A percentile compares a stretch with the other conserved stretches of the same genome.
Evolutionary conservation across 2,797 vertebrate genomes (phyloP).

Genomic region (Halcyon chelicuti): DNA sequence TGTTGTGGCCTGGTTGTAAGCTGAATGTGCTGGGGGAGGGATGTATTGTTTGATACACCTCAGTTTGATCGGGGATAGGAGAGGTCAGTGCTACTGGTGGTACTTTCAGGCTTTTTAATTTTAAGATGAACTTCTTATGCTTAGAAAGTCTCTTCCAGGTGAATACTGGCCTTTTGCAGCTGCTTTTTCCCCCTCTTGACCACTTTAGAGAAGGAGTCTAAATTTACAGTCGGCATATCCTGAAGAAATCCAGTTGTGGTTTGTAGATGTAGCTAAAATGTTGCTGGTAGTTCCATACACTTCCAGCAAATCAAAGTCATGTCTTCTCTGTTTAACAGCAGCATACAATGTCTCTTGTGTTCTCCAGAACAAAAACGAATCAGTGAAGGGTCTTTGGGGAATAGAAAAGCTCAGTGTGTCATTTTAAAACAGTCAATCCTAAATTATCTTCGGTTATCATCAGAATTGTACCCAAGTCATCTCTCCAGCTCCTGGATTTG

Average conservation of each 20-base stretch:
- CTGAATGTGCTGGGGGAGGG: not conserved
- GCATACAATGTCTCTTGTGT: not conserved
- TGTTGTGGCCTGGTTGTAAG: not conserved
- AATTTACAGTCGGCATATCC: not conserved
- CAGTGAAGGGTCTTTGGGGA: not conserved
- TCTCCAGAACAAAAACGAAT: not conserved
- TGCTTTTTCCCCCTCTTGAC: not conserved
- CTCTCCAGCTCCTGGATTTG: not conserved
- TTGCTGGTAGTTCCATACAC: not conserved
- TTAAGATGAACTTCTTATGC: not conserved
- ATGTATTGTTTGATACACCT: not conserved
- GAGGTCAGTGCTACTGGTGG: not conserved
- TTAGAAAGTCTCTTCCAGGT: not conserved
- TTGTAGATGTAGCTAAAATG: not conserved
- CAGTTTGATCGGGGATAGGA: not conserved
- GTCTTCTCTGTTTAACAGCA: not conserved
- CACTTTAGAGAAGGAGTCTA: not conserved
- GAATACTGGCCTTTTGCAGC: not conserved
- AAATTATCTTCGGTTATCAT: not conserved
- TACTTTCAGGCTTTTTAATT: not conserved
- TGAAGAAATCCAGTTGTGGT: not conserved
- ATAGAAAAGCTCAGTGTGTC: not conserved
- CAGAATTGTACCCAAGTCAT: not conserved
- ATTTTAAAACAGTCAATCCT: not conserved
- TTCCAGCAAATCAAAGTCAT: not conserved